Percentiles rank a stretch among this genome's conserved stretches.
phyloP scores from a whole-genome alignment of 2,888 invertebrate genomes.

The Xylocampa areola region DNA sequence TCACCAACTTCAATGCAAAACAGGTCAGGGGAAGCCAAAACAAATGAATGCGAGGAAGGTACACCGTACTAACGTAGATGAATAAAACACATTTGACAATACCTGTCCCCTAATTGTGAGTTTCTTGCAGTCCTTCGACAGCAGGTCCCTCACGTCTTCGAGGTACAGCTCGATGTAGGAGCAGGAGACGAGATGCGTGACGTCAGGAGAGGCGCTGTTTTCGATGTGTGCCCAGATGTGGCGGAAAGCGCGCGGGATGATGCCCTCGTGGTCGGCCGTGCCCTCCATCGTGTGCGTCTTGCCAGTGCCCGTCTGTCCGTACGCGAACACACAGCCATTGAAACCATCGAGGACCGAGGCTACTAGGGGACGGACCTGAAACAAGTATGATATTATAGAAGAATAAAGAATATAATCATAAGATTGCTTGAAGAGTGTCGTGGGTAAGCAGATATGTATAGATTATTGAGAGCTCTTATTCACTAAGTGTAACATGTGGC shows the following conservation, averaged over 20 bases:
- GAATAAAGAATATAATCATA: no score
- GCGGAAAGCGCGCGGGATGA: slow-evolving; percentile 98
- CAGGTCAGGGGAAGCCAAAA: no score
- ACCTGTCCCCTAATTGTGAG: slow-evolving; percentile 91
- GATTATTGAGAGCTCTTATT: no score
- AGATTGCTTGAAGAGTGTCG: no score
- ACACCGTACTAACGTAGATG: not conserved
- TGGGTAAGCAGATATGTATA: no score
- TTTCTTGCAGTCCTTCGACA: slow-evolving; percentile 94
- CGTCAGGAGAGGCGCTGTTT: slow-evolving; percentile 94
- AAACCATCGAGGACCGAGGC: slow-evolving; percentile 99
- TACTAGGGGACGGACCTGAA: slow-evolving; percentile 95
- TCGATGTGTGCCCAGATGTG: slow-evolving; percentile 99
- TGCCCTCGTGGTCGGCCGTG: slow-evolving; percentile 92
- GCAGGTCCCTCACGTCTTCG: slow-evolving; percentile 94
- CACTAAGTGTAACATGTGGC: no score
- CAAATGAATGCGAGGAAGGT: no score
- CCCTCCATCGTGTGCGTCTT: slow-evolving; percentile 95
- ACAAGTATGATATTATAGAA: not conserved
- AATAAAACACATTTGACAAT: not conserved
- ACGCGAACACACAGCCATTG: slow-evolving; percentile 99
- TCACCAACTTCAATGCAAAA: no score
- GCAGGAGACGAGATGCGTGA: slow-evolving; percentile 98
- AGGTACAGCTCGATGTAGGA: slow-evolving; percentile 99
- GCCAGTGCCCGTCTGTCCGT: slow-evolving; percentile 99